Conservation (phyloP, 2,113 vertebrate genomes). For the Planiliza haematocheilus region DNA sequence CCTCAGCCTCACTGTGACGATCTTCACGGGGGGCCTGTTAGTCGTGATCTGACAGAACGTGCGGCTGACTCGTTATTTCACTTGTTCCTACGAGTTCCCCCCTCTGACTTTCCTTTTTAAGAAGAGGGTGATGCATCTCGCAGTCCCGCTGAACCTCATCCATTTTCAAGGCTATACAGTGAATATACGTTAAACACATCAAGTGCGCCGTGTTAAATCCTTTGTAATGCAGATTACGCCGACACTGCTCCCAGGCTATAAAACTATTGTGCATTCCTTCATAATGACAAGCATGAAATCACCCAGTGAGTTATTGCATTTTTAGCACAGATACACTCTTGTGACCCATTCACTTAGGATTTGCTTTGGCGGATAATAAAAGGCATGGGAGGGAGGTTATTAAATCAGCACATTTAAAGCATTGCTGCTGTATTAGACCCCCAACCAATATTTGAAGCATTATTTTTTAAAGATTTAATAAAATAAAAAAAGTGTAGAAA, state of each 20-base stretch:
- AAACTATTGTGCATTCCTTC: conserved; percentile 23
- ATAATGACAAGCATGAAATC: conserved; percentile 42
- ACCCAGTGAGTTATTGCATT: conserved; percentile 14
- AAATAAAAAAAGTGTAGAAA: neutral
- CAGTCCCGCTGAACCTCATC: neutral
- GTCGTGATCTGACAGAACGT: neutral
- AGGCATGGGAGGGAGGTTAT: neutral
- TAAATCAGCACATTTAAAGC: conserved; percentile 8
- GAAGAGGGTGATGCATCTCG: neutral
- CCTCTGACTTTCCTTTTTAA: neutral
- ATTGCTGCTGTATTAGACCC: neutral
- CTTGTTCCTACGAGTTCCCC: no score
- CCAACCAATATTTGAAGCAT: neutral
- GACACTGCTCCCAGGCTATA: conserved; percentile 22
- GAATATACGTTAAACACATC: conserved; percentile 4
- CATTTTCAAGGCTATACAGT: neutral
- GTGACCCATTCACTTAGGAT: conserved; percentile 15
- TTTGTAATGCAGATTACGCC: conserved; percentile 30
- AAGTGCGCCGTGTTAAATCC: conserved; percentile 12
- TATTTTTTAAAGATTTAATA: neutral
- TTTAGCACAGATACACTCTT: conserved; percentile 24
- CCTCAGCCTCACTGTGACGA: neutral
- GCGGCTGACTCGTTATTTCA: neutral
- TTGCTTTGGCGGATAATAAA: conserved; percentile 18
- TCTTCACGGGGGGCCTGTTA: neutral